Conservation (phyloP, 2,888 invertebrate genomes). For the Notocelia uddmanniana region DNA sequence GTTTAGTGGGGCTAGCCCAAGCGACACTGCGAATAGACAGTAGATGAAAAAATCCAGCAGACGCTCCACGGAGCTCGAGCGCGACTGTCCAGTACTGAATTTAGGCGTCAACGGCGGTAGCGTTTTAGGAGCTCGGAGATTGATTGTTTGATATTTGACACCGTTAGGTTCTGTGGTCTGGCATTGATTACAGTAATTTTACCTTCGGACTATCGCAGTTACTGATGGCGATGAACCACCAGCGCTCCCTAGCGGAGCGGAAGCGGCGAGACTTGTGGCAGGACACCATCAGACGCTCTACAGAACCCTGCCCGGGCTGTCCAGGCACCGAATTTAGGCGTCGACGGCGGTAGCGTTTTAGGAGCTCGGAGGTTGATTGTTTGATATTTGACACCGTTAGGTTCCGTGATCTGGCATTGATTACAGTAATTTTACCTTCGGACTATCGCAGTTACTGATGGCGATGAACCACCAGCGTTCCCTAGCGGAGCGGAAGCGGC, state of each 20-base stretch:
- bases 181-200: background rate
- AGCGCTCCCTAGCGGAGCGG: slow-evolving; percentile 92
- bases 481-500: slow-evolving; percentile 91
- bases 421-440: slow-evolving; percentile 73
- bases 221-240: slow-evolving; percentile 97
- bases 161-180: background rate
- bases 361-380: slow-evolving; percentile 69
- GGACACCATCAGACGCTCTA: slow-evolving; percentile 75
- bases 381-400: slow-evolving; percentile 62
- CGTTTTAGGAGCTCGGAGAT: too few relatives aligned
- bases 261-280: slow-evolving; percentile 91
- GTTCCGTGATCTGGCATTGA: background rate
- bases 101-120: too few relatives aligned
- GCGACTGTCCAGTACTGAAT: too few relatives aligned
- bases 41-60: too few relatives aligned
- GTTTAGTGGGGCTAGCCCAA: too few relatives aligned
- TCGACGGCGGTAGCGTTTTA: slow-evolving; percentile 68
- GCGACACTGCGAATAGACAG: too few relatives aligned
- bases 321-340: slow-evolving; percentile 63
- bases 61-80: too few relatives aligned
- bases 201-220: slow-evolving; percentile 90
- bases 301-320: slow-evolving; percentile 50
- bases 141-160: too few relatives aligned
- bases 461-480: slow-evolving; percentile 98
- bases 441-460: slow-evolving; percentile 91